Evolutionary conservation across 2,113 vertebrate genomes (phyloP), one percentile per base, ranked within the genome.

Genomic region (Elephas maximus): DNA sequence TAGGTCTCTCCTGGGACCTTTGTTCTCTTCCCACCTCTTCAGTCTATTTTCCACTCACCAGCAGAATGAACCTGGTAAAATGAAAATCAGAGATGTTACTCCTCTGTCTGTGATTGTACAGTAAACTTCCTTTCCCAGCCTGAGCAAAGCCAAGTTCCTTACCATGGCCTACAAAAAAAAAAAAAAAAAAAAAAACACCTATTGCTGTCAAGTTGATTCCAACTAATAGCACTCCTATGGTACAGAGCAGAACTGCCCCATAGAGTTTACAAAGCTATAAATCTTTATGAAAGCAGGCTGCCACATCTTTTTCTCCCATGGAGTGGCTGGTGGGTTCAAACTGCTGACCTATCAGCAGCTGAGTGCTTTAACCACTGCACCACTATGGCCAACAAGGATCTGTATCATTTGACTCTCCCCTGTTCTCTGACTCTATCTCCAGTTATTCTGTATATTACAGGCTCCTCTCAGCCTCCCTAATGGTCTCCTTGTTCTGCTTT

Each of bases 71-170:
- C 17, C 74, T 26, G 2, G 87, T 7, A 94, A 86, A 90, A 73
- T 44, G 28, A 84, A 73, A 88, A 33, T 63, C 69, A n/a, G n/a
- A 15, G 48, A n/a, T 23, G 20, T 45, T 51, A 33, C 28, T 69
- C 24, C 48, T 88, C 48, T 76, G 7, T 2, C 26, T n/a, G 69
- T 63, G 73, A 21, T 44, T 0, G 0, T 6, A 0, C 2, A 62
- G 1, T 9, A 63, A 33, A n/a, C 14, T 89, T 74, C 57, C 18
- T 11, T 15, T 14, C 7, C 2, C 8, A 28, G 23, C 37, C 21
- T 33, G 8, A 91, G 48, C n/a, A 69, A 86, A 94, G 30, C 65
- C 87, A 87, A 65, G n/a, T 3, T n/a, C 44, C 37, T 92, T 18
- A 41, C 23, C 6, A 10, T 20, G 14, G 48, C 48, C 48, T 48